A percentile compares a stretch with the other conserved stretches of the same genome.
phyloP scores from a whole-genome alignment of 2,888 invertebrate species.

The Ypsolopha sequella region DNA sequence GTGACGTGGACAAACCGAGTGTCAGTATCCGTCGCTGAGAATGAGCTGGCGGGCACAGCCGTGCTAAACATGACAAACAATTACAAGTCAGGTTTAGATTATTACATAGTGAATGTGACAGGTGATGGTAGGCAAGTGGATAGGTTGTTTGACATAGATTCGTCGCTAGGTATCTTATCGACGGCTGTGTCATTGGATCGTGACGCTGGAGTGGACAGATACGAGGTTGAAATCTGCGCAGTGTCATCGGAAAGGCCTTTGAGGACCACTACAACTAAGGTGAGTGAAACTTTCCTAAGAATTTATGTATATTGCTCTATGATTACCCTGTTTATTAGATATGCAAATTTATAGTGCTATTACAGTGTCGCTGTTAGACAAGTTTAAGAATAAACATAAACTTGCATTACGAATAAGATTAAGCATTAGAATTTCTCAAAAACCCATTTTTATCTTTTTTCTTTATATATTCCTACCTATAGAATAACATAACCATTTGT shows the following conservation, averaged over 20 bases:
- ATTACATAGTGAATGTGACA: conserved; percentile 91
- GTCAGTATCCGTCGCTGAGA: conserved; percentile 87
- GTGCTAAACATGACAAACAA: conserved; percentile 85
- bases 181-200: conserved; percentile 87
- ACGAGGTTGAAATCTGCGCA: conserved; percentile 88
- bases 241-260: conserved; percentile 80
- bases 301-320: not conserved
- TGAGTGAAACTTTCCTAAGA: conserved; percentile 44
- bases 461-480: not conserved
- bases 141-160: conserved; percentile 92
- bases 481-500: not conserved
- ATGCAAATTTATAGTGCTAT: too few species aligned
- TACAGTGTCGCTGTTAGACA: too few species aligned
- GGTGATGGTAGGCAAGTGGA: conserved; percentile 83
- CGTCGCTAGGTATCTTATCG: conserved; percentile 87
- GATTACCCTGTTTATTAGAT: not conserved
- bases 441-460: not conserved
- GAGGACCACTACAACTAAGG: conserved; percentile 86
- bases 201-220: conserved; percentile 84
- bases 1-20: conserved; percentile 75
- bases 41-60: conserved; percentile 88
- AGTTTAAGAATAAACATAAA: too few species aligned
- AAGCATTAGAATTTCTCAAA: too few species aligned
- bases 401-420: too few species aligned
- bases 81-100: conserved; percentile 79